Conservation (phyloP, 1,140 invertebrate species). For the Heliconius melpomene region DNA sequence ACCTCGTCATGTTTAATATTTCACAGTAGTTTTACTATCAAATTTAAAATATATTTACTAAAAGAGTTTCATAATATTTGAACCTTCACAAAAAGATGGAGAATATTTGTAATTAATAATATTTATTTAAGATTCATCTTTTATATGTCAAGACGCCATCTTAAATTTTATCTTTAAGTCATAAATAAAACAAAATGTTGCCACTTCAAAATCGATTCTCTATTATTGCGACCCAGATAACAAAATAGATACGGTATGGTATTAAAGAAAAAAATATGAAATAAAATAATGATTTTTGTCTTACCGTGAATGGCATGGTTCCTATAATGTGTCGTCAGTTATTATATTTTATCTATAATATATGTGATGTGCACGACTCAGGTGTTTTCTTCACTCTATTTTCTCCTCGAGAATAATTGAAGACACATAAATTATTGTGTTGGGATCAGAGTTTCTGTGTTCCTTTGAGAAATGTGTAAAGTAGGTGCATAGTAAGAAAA, state of each 20-base stretch:
- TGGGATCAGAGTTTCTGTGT: not conserved
- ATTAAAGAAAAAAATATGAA: not conserved
- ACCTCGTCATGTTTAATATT: slow-evolving; percentile 31
- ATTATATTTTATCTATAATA: not conserved
- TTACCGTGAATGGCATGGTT: not conserved
- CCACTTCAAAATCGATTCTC: not conserved
- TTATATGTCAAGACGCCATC: slow-evolving; percentile 26
- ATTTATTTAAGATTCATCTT: not conserved
- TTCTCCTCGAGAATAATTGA: not conserved
- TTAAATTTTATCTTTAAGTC: slow-evolving; percentile 9
- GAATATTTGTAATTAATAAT: not conserved
- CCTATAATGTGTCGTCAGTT: not conserved
- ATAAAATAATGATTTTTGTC: slow-evolving; percentile 2
- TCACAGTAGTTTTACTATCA: not conserved
- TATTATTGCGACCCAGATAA: not conserved
- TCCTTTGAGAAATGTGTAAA: not conserved
- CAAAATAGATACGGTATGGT: not conserved
- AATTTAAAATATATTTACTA: not conserved
- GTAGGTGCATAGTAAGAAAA: not conserved
- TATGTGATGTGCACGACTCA: not conserved
- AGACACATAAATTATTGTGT: not conserved
- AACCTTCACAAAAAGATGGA: not conserved
- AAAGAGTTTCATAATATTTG: not conserved
- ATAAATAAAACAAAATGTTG: not conserved
- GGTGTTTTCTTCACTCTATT: not conserved